Evolutionary conservation across 2,888 invertebrate species (phyloP), one percentile per base, ranked within the genome.

Genomic region (Drosophila meridionalis): DNA sequence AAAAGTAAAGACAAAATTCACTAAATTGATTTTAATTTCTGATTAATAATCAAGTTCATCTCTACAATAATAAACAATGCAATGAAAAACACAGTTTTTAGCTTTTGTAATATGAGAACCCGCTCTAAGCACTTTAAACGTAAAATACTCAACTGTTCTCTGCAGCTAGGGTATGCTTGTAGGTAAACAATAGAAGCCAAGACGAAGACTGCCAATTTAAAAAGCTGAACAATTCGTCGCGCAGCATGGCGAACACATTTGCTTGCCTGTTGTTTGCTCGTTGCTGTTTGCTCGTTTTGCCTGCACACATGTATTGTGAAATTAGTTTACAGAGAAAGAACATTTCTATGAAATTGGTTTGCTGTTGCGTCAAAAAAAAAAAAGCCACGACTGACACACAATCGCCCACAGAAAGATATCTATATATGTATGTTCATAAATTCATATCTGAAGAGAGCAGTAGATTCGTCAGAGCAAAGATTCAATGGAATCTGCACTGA

Each of bases 341-440:
- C 80, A 85, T 78, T 86, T 85, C 83, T 82, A 78, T 71, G 66
- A 87, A 86, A 87, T 86, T 85, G 80, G 86, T 84, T 76, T 80
- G 76, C 74, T 45, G 47, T 69, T 71, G 55, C 58, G 42, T 30
- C 53, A 43, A 48, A 50, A 68, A 57, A 47, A 3, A 47, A 28
- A 20, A 40, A 40, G 2, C 50, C 50, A 60, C 56, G 63, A 43
- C 65, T 60, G 57, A 34, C 53, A 55, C 9, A 60, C 30, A 64
- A 20, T 20, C 52, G 48, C 12, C 28, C 40, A 50, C 9, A 50
- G 12, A 62, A 45, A 28, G 2, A 28, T 14, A n/a, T 12, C 34
- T 5, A 3, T 0, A 40, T 40, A 55, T 40, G 0, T 40, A 14
- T 7, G 38, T 26, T 26, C 1, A 12, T 34, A 20, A 1, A 52